These are phyloP conservation scores for Neodiprion virginianus DNA, from an alignment of 1,140 invertebrate genomes.

Conservation along the genomic window DNA sequence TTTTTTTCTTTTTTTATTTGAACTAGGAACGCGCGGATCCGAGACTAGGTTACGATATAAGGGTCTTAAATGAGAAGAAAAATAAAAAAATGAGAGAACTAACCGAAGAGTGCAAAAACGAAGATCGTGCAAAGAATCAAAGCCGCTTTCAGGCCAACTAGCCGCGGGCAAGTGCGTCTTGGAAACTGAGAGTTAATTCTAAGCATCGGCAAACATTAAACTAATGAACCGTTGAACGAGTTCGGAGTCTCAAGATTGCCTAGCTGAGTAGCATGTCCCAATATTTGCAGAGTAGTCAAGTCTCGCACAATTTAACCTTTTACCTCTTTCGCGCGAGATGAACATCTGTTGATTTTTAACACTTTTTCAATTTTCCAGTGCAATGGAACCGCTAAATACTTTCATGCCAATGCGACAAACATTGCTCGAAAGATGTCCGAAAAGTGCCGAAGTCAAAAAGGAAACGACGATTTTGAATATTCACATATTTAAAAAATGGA, in stretches of 20 bases:
- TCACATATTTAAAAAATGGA: too few relatives aligned
- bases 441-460: too few relatives aligned
- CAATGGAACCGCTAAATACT: too few relatives aligned
- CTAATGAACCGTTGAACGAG: conserved; percentile 45
- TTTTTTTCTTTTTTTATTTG: too few relatives aligned
- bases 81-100: conserved; percentile 11
- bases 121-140: conserved; percentile 9
- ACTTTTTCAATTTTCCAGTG: too few relatives aligned
- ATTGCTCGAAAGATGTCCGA: too few relatives aligned
- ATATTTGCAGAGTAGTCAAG: not conserved
- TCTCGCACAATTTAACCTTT: not conserved
- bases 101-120: not conserved
- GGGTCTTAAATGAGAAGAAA: conserved; percentile 8
- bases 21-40: not conserved
- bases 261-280: not conserved
- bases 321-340: too few relatives aligned
- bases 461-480: too few relatives aligned
- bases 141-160: not conserved
- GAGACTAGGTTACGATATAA: not conserved
- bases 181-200: conserved; percentile 27
- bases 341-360: too few relatives aligned
- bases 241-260: conserved; percentile 20
- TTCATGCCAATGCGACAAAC: too few relatives aligned
- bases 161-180: conserved; percentile 17
- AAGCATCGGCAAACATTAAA: conserved; percentile 25